A percentile compares a stretch with the other conserved stretches of the same genome.
These are phyloP conservation scores for Exephanes ischioxanthus DNA, from an alignment of 2,888 invertebrate species.

Conservation along the genomic window DNA sequence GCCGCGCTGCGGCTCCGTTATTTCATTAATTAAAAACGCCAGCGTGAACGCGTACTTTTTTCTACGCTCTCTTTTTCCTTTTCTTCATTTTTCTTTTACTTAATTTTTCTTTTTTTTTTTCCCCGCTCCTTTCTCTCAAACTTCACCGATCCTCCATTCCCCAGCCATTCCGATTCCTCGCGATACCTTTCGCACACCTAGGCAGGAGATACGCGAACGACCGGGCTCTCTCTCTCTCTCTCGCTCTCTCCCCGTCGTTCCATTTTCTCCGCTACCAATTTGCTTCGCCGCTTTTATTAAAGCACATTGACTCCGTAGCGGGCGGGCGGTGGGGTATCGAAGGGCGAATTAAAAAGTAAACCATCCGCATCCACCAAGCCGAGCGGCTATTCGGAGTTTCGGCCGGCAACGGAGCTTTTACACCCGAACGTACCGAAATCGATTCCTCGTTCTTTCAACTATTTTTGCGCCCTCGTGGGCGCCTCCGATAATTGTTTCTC, in stretches of 20 bases:
- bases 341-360: constrained; percentile 81
- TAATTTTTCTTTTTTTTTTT: not conserved
- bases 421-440: constrained; percentile 43
- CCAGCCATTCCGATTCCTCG: not conserved
- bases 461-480: constrained; percentile 49
- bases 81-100: not conserved
- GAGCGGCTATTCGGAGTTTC: constrained; percentile 41
- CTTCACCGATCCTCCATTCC: constrained; percentile 8
- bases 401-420: constrained; percentile 38
- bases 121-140: constrained; percentile 18
- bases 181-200: constrained; percentile 3
- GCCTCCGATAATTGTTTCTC: constrained; percentile 71
- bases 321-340: constrained; percentile 5
- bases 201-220: constrained; percentile 47
- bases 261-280: constrained; percentile 62
- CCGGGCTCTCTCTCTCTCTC: constrained; percentile 4
- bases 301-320: constrained; percentile 72
- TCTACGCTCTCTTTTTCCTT: constrained; percentile 2
- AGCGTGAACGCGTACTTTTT: constrained; percentile 35
- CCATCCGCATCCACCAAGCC: constrained; percentile 70
- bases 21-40: constrained; percentile 50
- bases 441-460: constrained; percentile 58
- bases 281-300: constrained; percentile 81
- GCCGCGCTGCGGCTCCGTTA: not conserved
- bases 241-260: constrained; percentile 16